Evolutionary conservation across 2,888 invertebrate genomes (phyloP), one percentile per base, ranked within the genome.

Genomic region (Campoplex capitator): DNA sequence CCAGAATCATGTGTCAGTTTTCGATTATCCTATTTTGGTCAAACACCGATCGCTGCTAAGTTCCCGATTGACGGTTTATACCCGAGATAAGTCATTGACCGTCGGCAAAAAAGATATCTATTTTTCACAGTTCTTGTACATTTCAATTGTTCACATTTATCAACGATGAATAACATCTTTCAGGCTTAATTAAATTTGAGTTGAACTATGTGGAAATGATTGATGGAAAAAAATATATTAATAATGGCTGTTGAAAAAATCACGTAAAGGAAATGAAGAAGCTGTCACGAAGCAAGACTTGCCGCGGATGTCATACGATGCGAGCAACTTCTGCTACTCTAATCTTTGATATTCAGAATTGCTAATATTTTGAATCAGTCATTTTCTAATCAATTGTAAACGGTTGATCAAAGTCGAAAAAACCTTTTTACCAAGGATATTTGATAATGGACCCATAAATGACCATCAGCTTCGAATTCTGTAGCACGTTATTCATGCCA

Each of bases 11-110:
- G 18, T 8, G 23, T 18, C 42, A 45, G 23, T 28, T 35, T 45
- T 51, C 28, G 28, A 28, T 42, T 42, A 45, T 70, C 58, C 28
- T 9, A 35, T 18, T 16, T 4, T 23, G 51, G 54, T 62, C 54
- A 73, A 51, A 48, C 51, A 79, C 42, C 80, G 65, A 71, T 32
- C 13, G 70, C 45, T 0, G 81, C 32, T 82, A 75, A 75, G 18
- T 65, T 32, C 28, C 32, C 77, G 65, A n/a, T 4, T 38, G 70
- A 74, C 23, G 74, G 62, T 68, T 35, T 54, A 42, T 9, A 8
- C 58, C 3, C 7, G 3, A 1, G 56, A 23, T 68, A 28, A 54
- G 38, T 62, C 67, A 56, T 48, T 74, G 42, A 54, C 42, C 13
- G 67, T 7, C 28, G 74, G 28, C 51, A 54, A n/a, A 48, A 38